Evolutionary conservation across 1,140 invertebrate species (phyloP), one percentile per base, ranked within the genome.

Genomic region (Triops cancriformis): DNA sequence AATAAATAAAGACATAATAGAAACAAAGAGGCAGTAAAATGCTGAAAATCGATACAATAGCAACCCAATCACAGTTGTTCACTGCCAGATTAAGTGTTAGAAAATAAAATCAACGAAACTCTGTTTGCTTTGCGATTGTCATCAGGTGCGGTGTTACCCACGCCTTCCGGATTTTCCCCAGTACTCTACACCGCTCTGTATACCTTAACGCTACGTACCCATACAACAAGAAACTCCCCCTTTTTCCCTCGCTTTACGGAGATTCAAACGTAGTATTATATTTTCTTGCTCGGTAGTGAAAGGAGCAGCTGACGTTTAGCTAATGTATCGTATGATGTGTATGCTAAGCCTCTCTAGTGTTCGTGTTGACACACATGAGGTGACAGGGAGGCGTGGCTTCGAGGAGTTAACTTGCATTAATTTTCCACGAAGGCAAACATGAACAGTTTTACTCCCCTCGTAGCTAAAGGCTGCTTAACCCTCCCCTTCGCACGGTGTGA

Each of bases 261-360:
- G 31, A 37, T 37, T 37, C 31, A 37, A 37, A 37, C 31, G 31
- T 37, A 37, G 31, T 7, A 37, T 37, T 37, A 37, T 37, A 37
- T 37, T 37, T 37, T 37, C 31, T 37, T 37, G 7, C 23, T 64
- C 5, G 14, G 18, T 23, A 18, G 14, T 64, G 51, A 64, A 64
- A 64, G n/a, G 51, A 64, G 14, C 51, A 64, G 51, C 51, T 64
- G 51, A 64, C 51, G 51, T 64, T 64, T 23, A 23, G n/a, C 51
- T 64, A 64, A 64, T 64, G n/a, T 4, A 64, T 64, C 51, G 51
- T 64, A 23, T 64, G 51, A 64, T 64, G 51, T 64, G 51, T 64
- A 64, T 64, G 51, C 51, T 64, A 64, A 64, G 51, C 51, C 51
- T 64, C 51, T 37, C 51, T 64, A 14, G 51, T 64, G 51, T 64